Conservation (phyloP, 2,113 vertebrate genomes). For the Scopus umbretta region DNA sequence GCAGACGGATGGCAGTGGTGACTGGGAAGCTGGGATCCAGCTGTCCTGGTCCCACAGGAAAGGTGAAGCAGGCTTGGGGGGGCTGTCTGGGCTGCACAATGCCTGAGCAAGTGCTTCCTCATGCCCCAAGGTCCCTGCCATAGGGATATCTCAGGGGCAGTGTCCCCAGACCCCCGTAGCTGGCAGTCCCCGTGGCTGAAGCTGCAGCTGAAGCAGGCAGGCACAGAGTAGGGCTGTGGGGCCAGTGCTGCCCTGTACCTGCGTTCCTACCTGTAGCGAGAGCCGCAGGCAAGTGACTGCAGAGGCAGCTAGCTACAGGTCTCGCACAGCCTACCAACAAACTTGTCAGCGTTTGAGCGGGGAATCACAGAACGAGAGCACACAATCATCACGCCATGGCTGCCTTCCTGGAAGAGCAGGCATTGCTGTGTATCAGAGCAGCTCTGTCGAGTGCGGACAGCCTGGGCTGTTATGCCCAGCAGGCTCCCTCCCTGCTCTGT, state of each 20-base stretch:
- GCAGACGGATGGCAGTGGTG: too few species aligned
- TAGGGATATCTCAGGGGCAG: neutral
- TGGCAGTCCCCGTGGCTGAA: neutral
- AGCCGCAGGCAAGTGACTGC: accelerated
- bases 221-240: neutral
- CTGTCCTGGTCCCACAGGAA: neutral
- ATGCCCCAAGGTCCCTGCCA: neutral
- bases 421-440: neutral
- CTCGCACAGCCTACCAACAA: neutral
- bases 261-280: neutral
- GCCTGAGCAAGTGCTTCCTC: neutral
- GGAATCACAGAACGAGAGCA: neutral
- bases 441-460: neutral
- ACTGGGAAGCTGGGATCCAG: neutral
- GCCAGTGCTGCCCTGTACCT: neutral
- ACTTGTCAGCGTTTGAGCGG: neutral
- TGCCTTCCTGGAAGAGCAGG: neutral
- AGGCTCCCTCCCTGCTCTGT: neutral
- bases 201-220: neutral
- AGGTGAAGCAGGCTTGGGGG: neutral
- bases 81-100: neutral
- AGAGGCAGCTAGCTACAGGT: neutral
- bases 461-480: neutral
- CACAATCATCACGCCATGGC: neutral
- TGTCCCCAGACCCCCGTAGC: neutral